Conservation (phyloP, 2,888 invertebrate species). For the Rhamphomyia laevipes region DNA sequence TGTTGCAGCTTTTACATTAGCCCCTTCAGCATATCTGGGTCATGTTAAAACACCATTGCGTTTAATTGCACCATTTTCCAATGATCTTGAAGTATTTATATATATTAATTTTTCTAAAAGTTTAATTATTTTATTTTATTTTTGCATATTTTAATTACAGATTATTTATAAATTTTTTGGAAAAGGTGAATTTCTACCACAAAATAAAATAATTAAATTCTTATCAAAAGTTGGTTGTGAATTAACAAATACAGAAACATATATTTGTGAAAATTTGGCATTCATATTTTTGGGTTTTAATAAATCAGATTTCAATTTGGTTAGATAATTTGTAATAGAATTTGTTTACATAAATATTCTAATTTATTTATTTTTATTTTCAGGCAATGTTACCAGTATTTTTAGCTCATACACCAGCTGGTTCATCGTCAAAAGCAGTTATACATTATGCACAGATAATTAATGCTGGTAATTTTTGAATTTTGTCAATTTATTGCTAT, state of each 20-base stretch:
- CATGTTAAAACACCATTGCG: conserved; percentile 37
- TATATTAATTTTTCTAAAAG: conserved; percentile 10
- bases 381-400: conserved; percentile 46
- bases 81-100: conserved; percentile 47
- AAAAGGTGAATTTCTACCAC: conserved; percentile 59
- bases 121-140: no score
- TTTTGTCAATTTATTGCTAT: conserved; percentile 32
- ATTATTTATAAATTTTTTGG: conserved; percentile 53
- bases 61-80: conserved; percentile 48
- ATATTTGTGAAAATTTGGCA: conserved; percentile 58
- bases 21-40: conserved; percentile 30
- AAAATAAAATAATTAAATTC: conserved; percentile 46
- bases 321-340: no score
- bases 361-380: no score
- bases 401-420: conserved; percentile 48
- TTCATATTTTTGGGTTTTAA: conserved; percentile 65
- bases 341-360: no score
- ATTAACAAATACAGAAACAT: conserved; percentile 42
- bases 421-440: conserved; percentile 49
- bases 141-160: conserved; percentile 31
- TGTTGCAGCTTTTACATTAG: conserved; percentile 49
- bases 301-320: conserved; percentile 48
- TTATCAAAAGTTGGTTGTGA: conserved; percentile 52
- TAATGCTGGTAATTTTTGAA: conserved; percentile 1
- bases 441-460: conserved; percentile 44